Conservation (phyloP, 2,113 vertebrate species). For the Cyphomyrus discorhynchus region DNA sequence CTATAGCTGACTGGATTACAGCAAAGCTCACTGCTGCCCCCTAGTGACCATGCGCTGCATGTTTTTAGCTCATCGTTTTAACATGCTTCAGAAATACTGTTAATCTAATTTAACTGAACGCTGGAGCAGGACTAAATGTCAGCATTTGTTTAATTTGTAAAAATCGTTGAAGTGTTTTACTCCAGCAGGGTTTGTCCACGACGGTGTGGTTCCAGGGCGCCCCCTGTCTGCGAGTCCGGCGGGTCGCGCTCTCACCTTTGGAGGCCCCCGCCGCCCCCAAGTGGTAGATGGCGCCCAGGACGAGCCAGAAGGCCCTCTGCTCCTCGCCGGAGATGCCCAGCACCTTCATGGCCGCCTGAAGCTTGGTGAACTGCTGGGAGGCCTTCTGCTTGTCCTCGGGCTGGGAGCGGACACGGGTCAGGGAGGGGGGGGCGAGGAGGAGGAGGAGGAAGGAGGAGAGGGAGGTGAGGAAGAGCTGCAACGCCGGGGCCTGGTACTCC, state of each 20-base stretch:
- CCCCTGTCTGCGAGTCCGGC: too few species aligned
- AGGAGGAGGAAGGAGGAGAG: background rate
- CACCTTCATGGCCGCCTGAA: constrained; percentile 91
- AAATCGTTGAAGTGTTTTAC: background rate
- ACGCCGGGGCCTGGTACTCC: background rate
- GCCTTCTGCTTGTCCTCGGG: constrained; percentile 88
- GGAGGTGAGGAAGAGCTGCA: background rate
- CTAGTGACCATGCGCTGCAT: background rate
- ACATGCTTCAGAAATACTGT: background rate
- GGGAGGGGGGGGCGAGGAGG: background rate
- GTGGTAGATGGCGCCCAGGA: constrained; percentile 89
- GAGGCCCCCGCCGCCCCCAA: constrained; percentile 88
- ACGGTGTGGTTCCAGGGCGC: background rate
- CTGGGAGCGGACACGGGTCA: constrained; percentile 41
- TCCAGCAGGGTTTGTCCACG: background rate
- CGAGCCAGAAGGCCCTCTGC: constrained; percentile 73
- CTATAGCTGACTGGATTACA: background rate
- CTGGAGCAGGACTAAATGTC: background rate
- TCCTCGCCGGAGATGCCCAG: constrained; percentile 81
- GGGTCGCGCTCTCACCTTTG: constrained; percentile 66
- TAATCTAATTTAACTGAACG: background rate
- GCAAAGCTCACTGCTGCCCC: background rate
- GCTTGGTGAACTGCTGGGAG: constrained; percentile 83
- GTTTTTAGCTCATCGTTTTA: background rate
- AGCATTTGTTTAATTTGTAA: background rate